Conservation (phyloP, 2,888 invertebrate species). For the Parthenolecanium corni region DNA sequence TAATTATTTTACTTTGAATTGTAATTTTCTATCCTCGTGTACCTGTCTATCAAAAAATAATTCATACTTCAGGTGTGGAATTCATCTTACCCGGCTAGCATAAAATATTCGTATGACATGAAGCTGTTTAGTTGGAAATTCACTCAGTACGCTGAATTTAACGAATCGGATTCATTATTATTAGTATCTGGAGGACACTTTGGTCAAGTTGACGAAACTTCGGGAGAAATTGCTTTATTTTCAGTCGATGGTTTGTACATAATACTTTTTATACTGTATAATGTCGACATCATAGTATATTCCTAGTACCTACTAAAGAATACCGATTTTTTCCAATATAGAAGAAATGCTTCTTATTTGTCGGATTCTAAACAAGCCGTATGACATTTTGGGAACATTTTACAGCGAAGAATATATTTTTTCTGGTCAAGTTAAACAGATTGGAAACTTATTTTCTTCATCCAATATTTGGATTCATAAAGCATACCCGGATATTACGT, state of each 20-base stretch:
- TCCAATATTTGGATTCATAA: constrained; percentile 70
- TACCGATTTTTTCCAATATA: constrained; percentile 36
- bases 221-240: constrained; percentile 81
- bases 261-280: neutral
- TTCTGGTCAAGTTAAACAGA: constrained; percentile 69
- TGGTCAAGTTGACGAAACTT: constrained; percentile 51
- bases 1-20: constrained; percentile 39
- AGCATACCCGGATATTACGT: constrained; percentile 66
- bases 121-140: constrained; percentile 71
- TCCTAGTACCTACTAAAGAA: too few relatives aligned
- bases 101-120: constrained; percentile 64
- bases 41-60: too few relatives aligned
- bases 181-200: constrained; percentile 75
- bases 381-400: constrained; percentile 84
- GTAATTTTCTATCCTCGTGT: too few relatives aligned
- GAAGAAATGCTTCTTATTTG: constrained; percentile 59
- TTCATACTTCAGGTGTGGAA: constrained; percentile 54
- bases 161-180: constrained; percentile 63
- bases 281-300: neutral
- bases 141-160: constrained; percentile 76
- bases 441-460: constrained; percentile 59
- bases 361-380: constrained; percentile 67
- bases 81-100: constrained; percentile 54
- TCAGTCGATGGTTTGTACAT: constrained; percentile 49
- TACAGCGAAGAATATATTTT: constrained; percentile 67